Conservation (phyloP, 2,797 vertebrate genomes). For the Aeoliscus strigatus region DNA sequence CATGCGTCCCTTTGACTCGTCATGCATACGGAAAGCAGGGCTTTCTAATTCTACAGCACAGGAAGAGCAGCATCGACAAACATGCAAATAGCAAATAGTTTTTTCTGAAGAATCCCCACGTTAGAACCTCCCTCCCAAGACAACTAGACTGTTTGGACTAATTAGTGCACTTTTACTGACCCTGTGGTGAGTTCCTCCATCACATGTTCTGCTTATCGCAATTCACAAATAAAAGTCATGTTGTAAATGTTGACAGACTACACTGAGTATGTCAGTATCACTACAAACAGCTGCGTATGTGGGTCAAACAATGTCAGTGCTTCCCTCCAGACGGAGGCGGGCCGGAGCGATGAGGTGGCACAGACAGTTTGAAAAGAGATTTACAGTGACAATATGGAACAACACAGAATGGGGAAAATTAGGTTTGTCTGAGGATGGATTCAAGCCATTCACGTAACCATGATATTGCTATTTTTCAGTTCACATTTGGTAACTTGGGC, state of each 20-base stretch:
- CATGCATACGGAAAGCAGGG: constrained; percentile 58
- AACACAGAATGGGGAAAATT: neutral
- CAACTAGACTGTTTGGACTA: no score
- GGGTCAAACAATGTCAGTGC: no score
- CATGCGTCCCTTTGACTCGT: constrained; percentile 47
- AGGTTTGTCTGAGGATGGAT: constrained; percentile 5
- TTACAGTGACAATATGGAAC: no score
- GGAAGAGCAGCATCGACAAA: constrained; percentile 47
- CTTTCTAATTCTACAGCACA: constrained; percentile 44
- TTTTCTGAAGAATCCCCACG: constrained; percentile 15
- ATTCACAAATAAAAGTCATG: neutral
- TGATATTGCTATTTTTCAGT: constrained; percentile 44
- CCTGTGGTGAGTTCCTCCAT: constrained; percentile 1
- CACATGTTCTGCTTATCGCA: constrained; percentile 3
- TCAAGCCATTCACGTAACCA: constrained; percentile 12
- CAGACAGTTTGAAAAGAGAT: no score
- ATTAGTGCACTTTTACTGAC: constrained; percentile 37
- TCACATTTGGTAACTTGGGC: constrained; percentile 21
- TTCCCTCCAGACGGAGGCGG: no score
- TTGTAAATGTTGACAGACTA: no score
- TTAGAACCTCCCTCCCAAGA: neutral
- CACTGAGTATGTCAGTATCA: no score
- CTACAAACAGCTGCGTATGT: no score
- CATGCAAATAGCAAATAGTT: constrained; percentile 55
- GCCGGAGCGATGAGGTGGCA: no score